Conservation (phyloP, 2,888 invertebrate genomes). For the Melipona bicolor region DNA sequence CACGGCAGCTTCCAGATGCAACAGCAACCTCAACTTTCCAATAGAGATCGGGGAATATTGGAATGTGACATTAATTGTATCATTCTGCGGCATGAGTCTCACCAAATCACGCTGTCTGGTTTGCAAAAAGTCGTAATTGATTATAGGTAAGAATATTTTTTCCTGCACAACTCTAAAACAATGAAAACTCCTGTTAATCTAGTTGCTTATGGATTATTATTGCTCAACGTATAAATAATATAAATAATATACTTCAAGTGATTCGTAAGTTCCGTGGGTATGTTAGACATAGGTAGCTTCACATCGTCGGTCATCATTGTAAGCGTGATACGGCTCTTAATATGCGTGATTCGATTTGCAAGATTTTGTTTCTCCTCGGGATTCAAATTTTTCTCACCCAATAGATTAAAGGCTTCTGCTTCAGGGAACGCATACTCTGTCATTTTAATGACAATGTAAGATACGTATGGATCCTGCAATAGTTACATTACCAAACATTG, state of each 20-base stretch:
- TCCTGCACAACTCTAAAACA: conserved; percentile 64
- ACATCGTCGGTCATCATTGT: conserved; percentile 91
- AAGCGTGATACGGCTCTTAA: conserved; percentile 89
- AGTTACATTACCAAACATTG: not conserved
- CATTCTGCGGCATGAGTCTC: conserved; percentile 87
- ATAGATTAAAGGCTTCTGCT: conserved; percentile 90
- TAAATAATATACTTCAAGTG: conserved; percentile 85
- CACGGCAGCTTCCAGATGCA: conserved; percentile 91
- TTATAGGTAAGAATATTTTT: conserved; percentile 91
- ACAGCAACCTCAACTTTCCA: conserved; percentile 91
- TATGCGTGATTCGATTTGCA: conserved; percentile 89
- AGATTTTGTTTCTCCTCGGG: conserved; percentile 41
- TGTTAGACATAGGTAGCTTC: conserved; percentile 87
- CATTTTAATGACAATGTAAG: conserved; percentile 88
- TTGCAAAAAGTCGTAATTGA: conserved; percentile 93
- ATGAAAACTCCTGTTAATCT: not conserved
- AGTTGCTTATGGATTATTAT: not conserved
- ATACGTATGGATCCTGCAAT: conserved; percentile 82
- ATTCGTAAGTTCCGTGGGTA: conserved; percentile 89
- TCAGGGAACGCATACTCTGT: conserved; percentile 91
- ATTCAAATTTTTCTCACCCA: conserved; percentile 84
- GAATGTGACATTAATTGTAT: conserved; percentile 88
- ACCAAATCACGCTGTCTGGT: conserved; percentile 91
- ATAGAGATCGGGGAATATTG: conserved; percentile 91
- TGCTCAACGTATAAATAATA: conserved; percentile 17